A percentile compares a stretch with the other conserved stretches of the same genome.
Conservation (phyloP, 2,888 invertebrate species). For the Athalia circularis region DNA sequence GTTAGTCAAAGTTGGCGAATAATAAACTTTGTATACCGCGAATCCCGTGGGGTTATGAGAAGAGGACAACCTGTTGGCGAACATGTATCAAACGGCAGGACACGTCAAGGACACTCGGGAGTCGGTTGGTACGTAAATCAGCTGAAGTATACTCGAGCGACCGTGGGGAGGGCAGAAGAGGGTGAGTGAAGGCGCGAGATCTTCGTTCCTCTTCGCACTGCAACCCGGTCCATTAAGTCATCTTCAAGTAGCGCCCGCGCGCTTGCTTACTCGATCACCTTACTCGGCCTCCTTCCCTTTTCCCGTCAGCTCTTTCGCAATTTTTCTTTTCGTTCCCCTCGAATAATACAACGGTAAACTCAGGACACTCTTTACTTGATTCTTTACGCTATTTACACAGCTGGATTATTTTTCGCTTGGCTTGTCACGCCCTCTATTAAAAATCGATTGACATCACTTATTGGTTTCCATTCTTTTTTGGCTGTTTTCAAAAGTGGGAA, state of each 20-base stretch:
- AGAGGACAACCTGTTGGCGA: slow-evolving; percentile 34
- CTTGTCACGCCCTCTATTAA: not conserved
- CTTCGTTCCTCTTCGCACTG: slow-evolving; percentile 34
- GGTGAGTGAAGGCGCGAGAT: slow-evolving; percentile 27
- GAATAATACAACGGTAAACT: slow-evolving; percentile 26
- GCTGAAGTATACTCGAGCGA: slow-evolving; percentile 38
- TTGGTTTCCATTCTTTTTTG: not conserved
- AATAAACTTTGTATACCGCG: slow-evolving; percentile 16
- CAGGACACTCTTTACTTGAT: slow-evolving; percentile 35
- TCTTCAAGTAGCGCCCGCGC: slow-evolving; percentile 38
- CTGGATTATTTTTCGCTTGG: not conserved
- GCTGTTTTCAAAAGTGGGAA: not conserved
- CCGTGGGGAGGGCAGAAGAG: slow-evolving; percentile 29
- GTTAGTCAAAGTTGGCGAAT: slow-evolving; percentile 4
- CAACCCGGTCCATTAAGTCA: slow-evolving; percentile 43
- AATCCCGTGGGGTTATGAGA: not conserved
- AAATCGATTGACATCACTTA: not conserved
- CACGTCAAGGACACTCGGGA: slow-evolving; percentile 43
- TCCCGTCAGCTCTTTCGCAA: slow-evolving; percentile 13
- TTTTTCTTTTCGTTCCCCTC: slow-evolving; percentile 35
- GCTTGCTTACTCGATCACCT: slow-evolving; percentile 35
- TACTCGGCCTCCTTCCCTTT: slow-evolving; percentile 15
- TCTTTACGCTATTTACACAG: not conserved
- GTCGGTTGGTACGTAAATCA: slow-evolving; percentile 44
- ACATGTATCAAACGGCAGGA: slow-evolving; percentile 42